Evolutionary conservation across 2,797 vertebrate genomes (phyloP).

Genomic region (Neopelma chrysocephalum): DNA sequence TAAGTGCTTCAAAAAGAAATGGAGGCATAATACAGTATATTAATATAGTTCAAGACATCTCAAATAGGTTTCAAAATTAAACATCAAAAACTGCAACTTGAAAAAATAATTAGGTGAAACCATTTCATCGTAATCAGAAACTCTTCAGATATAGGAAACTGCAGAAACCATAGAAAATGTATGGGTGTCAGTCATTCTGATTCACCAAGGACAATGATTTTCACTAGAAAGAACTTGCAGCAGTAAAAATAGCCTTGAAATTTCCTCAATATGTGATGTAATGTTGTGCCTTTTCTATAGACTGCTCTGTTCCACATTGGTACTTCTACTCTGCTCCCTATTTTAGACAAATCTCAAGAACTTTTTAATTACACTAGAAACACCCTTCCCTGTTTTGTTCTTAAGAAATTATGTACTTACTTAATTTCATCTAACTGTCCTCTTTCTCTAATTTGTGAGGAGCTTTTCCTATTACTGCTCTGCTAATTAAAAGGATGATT

Average conservation of each 20-base stretch:
- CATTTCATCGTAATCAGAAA: constrained; percentile 71
- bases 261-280: background rate
- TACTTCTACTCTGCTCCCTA: background rate
- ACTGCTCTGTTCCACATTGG: background rate
- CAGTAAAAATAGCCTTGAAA: constrained; percentile 58
- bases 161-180: background rate
- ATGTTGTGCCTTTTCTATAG: background rate
- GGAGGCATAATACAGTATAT: constrained; percentile 67
- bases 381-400: constrained; percentile 20
- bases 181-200: constrained; percentile 68
- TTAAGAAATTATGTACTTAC: constrained; percentile 7
- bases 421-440: constrained; percentile 40
- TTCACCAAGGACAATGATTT: constrained; percentile 64
- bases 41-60: constrained; percentile 74
- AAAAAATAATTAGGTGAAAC: constrained; percentile 76
- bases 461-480: constrained; percentile 24
- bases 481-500: constrained; percentile 59
- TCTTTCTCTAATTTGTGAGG: constrained; percentile 35
- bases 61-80: constrained; percentile 78
- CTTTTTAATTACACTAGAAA: constrained; percentile 34
- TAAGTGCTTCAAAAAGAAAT: constrained; percentile 74
- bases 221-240: constrained; percentile 42
- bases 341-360: constrained; percentile 22
- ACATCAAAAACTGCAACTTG: constrained; percentile 71
- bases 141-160: constrained; percentile 70